These are phyloP conservation scores for Helicoverpa assulta DNA, from an alignment of 2,888 invertebrate genomes.

Conservation along the genomic window DNA sequence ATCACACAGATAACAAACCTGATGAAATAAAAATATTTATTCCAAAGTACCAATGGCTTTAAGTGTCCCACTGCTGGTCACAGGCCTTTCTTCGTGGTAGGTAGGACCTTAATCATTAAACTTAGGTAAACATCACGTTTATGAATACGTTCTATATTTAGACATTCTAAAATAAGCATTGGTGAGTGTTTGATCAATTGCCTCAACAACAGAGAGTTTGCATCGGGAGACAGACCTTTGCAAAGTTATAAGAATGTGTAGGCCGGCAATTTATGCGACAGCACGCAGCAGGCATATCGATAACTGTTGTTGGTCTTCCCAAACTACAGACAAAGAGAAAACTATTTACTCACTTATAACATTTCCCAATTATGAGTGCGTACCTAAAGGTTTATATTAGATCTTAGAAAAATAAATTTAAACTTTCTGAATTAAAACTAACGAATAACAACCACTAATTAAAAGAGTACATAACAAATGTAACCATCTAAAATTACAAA, in stretches of 20 bases:
- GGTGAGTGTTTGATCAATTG: no score
- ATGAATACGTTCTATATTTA: no score
- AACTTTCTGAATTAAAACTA: not conserved
- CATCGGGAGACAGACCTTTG: not conserved
- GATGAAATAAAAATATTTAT: constrained; percentile 12
- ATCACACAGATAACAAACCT: constrained; percentile 67
- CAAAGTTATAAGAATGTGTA: not conserved
- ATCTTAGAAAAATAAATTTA: not conserved
- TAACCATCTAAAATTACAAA: not conserved
- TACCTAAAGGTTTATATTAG: no score
- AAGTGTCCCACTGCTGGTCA: no score
- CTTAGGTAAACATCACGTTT: no score
- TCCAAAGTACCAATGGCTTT: not conserved
- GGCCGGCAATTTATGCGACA: not conserved
- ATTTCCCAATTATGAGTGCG: no score
- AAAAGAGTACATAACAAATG: constrained; percentile 1
- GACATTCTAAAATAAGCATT: no score
- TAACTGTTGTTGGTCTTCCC: not conserved
- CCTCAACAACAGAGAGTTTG: not conserved
- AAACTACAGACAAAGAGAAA: not conserved
- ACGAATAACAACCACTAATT: constrained; percentile 6
- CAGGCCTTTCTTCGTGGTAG: no score
- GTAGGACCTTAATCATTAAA: no score
- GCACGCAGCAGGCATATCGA: not conserved
- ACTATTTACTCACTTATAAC: no score